Percentiles rank a stretch among this genome's conserved stretches.
These are phyloP conservation scores for Zophobas atratus DNA, from an alignment of 1,140 invertebrate species.

Conservation along the genomic window DNA sequence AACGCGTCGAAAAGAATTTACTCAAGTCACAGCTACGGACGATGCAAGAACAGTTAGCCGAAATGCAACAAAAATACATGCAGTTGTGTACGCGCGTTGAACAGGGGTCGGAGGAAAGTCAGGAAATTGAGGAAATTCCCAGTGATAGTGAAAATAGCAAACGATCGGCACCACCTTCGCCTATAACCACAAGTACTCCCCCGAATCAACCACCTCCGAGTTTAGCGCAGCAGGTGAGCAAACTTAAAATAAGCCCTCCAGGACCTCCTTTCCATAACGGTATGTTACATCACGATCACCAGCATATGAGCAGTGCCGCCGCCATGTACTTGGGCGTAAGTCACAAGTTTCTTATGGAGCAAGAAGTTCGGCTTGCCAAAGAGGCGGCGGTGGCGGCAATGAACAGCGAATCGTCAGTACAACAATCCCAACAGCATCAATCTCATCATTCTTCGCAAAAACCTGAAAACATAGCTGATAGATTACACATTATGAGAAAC, in stretches of 20 bases:
- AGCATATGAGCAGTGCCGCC: conserved; percentile 77
- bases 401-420: conserved; percentile 66
- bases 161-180: conserved; percentile 74
- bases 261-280: conserved; percentile 65
- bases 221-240: conserved; percentile 79
- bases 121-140: conserved; percentile 81
- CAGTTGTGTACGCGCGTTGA: conserved; percentile 89
- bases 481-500: conserved; percentile 77
- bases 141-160: conserved; percentile 78
- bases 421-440: conserved; percentile 70
- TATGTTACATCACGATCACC: conserved; percentile 72
- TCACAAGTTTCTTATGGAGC: conserved; percentile 83
- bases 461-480: conserved; percentile 72
- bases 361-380: conserved; percentile 80
- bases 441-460: conserved; percentile 60
- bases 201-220: conserved; percentile 73
- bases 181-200: conserved; percentile 73
- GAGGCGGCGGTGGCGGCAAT: conserved; percentile 74
- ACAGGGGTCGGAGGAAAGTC: conserved; percentile 78
- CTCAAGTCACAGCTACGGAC: conserved; percentile 88
- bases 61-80: conserved; percentile 93
- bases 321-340: conserved; percentile 83
- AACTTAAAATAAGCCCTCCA: conserved; percentile 79
- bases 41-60: conserved; percentile 90
- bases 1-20: conserved; percentile 87